Percentiles rank a stretch among this genome's conserved stretches.
Conservation (phyloP, 64 coral and sea anemone species). For the Anthopleura sola region DNA sequence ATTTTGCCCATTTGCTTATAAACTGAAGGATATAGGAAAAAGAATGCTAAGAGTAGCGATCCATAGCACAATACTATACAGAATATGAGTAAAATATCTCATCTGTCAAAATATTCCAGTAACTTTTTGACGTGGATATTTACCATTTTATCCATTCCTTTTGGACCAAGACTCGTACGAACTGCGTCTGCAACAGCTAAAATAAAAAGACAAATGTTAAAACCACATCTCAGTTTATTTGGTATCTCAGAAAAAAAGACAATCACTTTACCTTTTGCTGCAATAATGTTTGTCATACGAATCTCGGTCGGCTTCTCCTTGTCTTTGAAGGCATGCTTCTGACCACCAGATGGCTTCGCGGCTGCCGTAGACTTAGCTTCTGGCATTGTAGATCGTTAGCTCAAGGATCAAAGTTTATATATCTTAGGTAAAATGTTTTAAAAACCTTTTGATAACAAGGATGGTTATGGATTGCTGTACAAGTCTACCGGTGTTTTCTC, state of each 20-base stretch:
- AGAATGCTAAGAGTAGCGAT: neutral
- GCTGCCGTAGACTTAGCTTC: conserved; percentile 43
- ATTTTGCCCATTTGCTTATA: neutral
- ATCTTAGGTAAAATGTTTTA: neutral
- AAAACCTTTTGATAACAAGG: neutral
- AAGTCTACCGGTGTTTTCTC: neutral
- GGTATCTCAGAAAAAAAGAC: neutral
- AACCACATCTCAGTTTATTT: neutral
- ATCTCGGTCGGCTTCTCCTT: conserved; percentile 98
- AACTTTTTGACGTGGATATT: neutral
- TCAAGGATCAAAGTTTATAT: neutral
- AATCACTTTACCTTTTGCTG: conserved; percentile 73
- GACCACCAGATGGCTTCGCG: conserved; percentile 15
- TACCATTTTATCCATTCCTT: conserved; percentile 99
- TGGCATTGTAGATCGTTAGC: conserved; percentile 63
- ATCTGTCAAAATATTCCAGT: neutral
- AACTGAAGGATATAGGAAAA: neutral
- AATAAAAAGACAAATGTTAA: neutral
- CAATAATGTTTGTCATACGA: conserved; percentile 96
- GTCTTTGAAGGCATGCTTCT: conserved; percentile 86
- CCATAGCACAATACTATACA: neutral
- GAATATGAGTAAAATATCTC: neutral
- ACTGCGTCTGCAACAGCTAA: conserved; percentile 91
- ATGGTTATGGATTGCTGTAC: conserved; percentile 7
- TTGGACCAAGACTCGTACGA: conserved; percentile 97